Evolutionary conservation across 1,140 invertebrate genomes (phyloP).

Genomic region (Drosophila biarmipes): DNA sequence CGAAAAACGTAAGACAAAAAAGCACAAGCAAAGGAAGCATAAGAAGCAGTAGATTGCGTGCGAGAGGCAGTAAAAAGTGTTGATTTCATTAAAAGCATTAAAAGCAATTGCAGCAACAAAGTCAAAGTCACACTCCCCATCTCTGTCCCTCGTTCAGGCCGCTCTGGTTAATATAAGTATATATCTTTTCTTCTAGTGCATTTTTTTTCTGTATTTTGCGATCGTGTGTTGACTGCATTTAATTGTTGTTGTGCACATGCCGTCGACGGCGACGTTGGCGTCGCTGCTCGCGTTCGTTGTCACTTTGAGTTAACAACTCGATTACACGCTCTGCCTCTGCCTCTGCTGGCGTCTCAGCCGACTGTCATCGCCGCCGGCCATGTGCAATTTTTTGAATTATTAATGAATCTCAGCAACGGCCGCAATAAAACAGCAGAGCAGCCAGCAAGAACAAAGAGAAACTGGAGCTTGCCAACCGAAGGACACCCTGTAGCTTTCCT

Average conservation of each 20-base stretch:
- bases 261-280: conserved; percentile 16
- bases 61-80: conserved; percentile 70
- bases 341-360: conserved; percentile 30
- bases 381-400: conserved; percentile 81
- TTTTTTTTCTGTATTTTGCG: conserved; percentile 22
- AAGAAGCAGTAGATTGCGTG: conserved; percentile 58
- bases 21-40: conserved; percentile 11
- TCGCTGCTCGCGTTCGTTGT: conserved; percentile 65
- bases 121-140: conserved; percentile 54
- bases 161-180: conserved; percentile 9
- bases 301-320: conserved; percentile 82
- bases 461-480: not conserved
- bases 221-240: conserved; percentile 80
- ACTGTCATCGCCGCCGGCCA: conserved; percentile 69
- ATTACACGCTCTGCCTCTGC: conserved; percentile 68
- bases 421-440: conserved; percentile 34
- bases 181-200: not conserved
- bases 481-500: not conserved
- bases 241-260: conserved; percentile 59
- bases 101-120: conserved; percentile 45
- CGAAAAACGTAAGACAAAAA: conserved; percentile 29
- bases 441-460: conserved; percentile 20
- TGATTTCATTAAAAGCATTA: conserved; percentile 81
- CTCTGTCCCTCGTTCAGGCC: conserved; percentile 17
- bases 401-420: conserved; percentile 72